Base-by-base conservation (phyloP, 1,140 invertebrate genomes). In the Sarcophaga peregrina region DNA sequence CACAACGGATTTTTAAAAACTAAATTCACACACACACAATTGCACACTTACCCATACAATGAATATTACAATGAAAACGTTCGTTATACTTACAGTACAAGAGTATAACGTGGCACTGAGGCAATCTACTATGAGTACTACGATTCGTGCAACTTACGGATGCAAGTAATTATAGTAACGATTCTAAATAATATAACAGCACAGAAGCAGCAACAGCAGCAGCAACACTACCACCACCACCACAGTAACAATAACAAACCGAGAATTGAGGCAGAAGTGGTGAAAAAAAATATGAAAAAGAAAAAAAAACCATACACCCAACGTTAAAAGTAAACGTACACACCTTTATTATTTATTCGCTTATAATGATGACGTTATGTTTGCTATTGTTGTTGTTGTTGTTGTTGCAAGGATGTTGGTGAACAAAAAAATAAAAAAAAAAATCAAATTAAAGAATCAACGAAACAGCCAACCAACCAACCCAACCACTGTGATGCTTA, bases 141-240 rank as follows among this genome's bases (percentile, higher is more conserved):
- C 17, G 25, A 20, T 20, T 68, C 62, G 17, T 68, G 17, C 62
- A 68, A 17, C 62, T 20, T 20, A n/a, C 62, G 62, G 62, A 68
- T 68, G 62, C 62, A 68, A 68, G 62, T 68, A 68, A 68, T 68
- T 68, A 68, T 68, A 68, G 62, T 68, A 68, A 25, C 62, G n/a
- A 68, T 68, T 68, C 62, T 25, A 68, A 7, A 58, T n/a, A 58
- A 58, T 5, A n/a, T 13, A 58, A 37, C 25, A 37, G 25, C 4
- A 37, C 25, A 37, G 1, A 1, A 37, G 1, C 25, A 37, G 25
- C 25, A 37, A 4, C 25, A 37, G 25, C 25, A 8, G 54, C 13
- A 58, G n/a, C n/a, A n/a, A n/a, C n/a, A n/a, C n/a, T n/a, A n/a
- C n/a, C n/a, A n/a, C n/a, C n/a, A n/a, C n/a, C n/a, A n/a, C n/a